Evolutionary conservation across 2,888 invertebrate species (phyloP).

Genomic region (Ochlodes sylvanus): DNA sequence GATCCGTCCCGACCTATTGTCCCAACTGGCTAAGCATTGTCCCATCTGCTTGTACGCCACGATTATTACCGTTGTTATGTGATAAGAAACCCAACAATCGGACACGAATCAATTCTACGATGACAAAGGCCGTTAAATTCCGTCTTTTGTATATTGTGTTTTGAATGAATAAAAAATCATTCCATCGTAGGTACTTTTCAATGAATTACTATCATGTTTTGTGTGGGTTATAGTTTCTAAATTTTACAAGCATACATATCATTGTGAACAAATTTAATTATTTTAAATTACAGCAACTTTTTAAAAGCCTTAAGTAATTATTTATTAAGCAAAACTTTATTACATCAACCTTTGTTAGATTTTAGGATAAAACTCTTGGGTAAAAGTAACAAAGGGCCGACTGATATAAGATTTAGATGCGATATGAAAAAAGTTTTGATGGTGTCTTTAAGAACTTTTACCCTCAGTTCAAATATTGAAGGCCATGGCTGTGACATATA

Average conservation of each 20-base stretch:
- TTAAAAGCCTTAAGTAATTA: slow-evolving; percentile 11
- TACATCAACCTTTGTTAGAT: slow-evolving; percentile 19
- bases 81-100: slow-evolving; percentile 68
- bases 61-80: slow-evolving; percentile 65
- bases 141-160: slow-evolving; percentile 43
- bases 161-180: slow-evolving; percentile 44
- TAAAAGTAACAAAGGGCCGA: slow-evolving; percentile 38
- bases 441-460: slow-evolving; percentile 3
- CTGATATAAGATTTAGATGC: slow-evolving; percentile 37
- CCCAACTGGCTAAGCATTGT: slow-evolving; percentile 49
- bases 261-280: not conserved
- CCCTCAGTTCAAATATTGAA: not conserved
- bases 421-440: slow-evolving; percentile 40
- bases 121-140: slow-evolving; percentile 42
- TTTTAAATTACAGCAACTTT: slow-evolving; percentile 13
- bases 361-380: slow-evolving; percentile 17
- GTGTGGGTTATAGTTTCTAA: not conserved
- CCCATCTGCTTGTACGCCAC: slow-evolving; percentile 54
- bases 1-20: slow-evolving; percentile 47
- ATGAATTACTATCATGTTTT: slow-evolving; percentile 13
- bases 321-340: slow-evolving; percentile 15
- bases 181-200: not conserved
- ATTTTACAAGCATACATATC: no score
- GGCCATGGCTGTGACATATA: no score
- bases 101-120: slow-evolving; percentile 45